Evolutionary conservation across 2,888 invertebrate genomes (phyloP), one percentile per base, ranked within the genome.

Genomic region (Melitaea athalia): DNA sequence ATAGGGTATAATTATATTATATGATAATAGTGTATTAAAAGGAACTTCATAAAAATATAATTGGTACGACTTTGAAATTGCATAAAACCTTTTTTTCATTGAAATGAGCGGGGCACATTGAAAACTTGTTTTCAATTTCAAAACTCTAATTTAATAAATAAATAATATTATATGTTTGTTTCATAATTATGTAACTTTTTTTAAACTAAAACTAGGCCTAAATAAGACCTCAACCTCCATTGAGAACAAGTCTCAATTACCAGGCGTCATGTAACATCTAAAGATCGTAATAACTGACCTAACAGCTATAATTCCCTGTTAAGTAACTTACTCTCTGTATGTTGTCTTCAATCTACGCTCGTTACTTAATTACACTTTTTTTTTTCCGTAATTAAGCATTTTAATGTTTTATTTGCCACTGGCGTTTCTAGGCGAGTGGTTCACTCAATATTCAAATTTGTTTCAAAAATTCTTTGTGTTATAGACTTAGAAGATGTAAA

Each of bases 341-440:
- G 53, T 42, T 57, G 15, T 57, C 8, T 57, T 38, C 42, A 42
- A n/a, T 42, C 38, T 57, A 33, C n/a, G 11, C 10, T 42, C 57
- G 17, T 57, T 57, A 31, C 42, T 57, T 57, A 57, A 57, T 42
- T n/a, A 42, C 42, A 42, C 42, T 57, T 42, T 38, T 57, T 15
- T 57, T 57, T 57, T 57, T 7, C 15, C 15, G 15, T 38, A 57
- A 42, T 33, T 55, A 55, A 14, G 53, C 14, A 31, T 11, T 57
- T 42, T 42, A 42, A n/a, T 38, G 11, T 15, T 5, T 57, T 42
- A 57, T 57, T 57, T 57, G 15, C 15, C 38, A 57, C 57, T 38
- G 42, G 38, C 38, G 15, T 57, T 38, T 57, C 57, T 57, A 38
- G 15, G n/a, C 8, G 57, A 57, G 6, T 15, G 42, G 57, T 57